Evolutionary conservation across 2,888 invertebrate species (phyloP), one percentile per base, ranked within the genome.

Genomic region (Synergus itoensis): DNA sequence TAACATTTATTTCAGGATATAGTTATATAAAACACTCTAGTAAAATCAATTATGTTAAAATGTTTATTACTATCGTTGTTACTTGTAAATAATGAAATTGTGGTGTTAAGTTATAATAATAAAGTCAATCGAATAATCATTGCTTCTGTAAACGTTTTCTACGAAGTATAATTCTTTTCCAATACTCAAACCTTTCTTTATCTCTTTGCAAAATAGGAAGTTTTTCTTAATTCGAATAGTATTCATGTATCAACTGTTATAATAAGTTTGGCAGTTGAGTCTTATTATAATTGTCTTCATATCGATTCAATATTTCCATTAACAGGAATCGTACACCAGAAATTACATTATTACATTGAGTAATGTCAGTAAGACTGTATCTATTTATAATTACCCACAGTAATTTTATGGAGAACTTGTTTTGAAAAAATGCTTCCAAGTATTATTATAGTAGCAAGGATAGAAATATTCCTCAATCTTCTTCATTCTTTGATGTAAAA

Each of bases 1-100:
- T 79, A 82, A 82, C 78, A 79, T 78, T 78, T 62, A 79, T 82
- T 75, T 64, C 80, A 80, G 53, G 73, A 77, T 81, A 77, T 82
- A 77, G 36, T 63, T 75, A 77, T 81, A 80, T 80, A 79, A 79
- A 77, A 81, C 67, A 76, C 41, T 81, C 76, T 79, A 81, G 79
- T 76, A 79, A 81, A 81, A 80, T 77, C 9, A 79, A 57, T 69
- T 8, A 79, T 45, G 12, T 43, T 75, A 73, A 75, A 69, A 73
- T 43, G 73, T 73, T 48, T 48, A 18, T 77, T 76, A 45, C 67
- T 21, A 21, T 45, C 18, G 14, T 1, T 45, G 57, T 57, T 75
- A 36, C 8, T 75, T 53, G 36, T 16, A 21, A 65, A 12, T 48
- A 36, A 43, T 43, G 18, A 79, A 73, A 80, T 64, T 78, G 77